Evolutionary conservation across 2,797 vertebrate genomes (phyloP).

Genomic region (Dicrostonyx torquatus): DNA sequence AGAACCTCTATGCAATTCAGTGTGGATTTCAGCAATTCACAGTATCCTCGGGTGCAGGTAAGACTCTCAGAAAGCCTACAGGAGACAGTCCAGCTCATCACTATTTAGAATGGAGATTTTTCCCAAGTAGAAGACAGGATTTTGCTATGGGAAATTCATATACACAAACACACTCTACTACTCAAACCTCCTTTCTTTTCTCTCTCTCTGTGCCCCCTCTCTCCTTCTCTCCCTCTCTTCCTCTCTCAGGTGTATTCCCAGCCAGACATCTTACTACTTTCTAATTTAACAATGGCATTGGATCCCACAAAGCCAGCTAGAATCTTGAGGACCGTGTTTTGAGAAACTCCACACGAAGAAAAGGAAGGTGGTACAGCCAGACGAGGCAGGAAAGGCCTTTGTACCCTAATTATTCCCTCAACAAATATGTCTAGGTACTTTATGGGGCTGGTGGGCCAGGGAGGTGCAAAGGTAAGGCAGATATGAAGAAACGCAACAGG

Average conservation of each 20-base stretch:
- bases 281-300: neutral
- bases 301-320: neutral
- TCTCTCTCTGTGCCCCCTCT: no score
- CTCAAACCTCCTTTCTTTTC: neutral
- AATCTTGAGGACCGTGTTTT: neutral
- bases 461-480: neutral
- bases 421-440: neutral
- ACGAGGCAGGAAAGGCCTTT: neutral
- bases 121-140: neutral
- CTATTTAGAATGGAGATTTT: neutral
- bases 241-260: neutral
- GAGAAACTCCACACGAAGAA: neutral
- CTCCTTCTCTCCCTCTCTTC: no score
- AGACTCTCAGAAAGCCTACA: neutral
- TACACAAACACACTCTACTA: neutral
- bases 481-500: neutral
- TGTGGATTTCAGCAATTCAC: neutral
- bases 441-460: neutral
- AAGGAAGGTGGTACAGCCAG: neutral
- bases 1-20: neutral
- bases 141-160: neutral
- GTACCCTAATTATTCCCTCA: neutral
- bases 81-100: neutral
- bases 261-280: neutral
- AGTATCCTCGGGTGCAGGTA: accelerated